Conservation (phyloP, 2,888 invertebrate species). For the Troilus luridus region DNA sequence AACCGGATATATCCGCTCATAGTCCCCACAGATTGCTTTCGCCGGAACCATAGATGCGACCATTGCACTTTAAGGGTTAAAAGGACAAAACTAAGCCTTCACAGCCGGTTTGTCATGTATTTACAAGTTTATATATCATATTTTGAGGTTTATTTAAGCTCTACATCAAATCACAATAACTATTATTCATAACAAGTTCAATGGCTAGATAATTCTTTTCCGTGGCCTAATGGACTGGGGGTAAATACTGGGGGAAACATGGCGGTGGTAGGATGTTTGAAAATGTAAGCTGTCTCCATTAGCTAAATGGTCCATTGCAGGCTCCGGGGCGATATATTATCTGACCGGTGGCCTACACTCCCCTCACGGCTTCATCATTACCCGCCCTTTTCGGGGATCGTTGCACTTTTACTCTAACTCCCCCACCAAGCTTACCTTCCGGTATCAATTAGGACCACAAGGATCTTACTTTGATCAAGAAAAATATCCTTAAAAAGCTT, state of each 20-base stretch:
- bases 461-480: too few species aligned
- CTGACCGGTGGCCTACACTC: background rate
- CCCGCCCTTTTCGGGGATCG: background rate
- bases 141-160: too few species aligned
- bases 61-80: too few species aligned
- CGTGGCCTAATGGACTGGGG: background rate
- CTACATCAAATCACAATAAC: too few species aligned
- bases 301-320: slow-evolving; percentile 40
- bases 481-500: too few species aligned
- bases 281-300: slow-evolving; percentile 46
- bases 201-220: background rate
- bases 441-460: background rate
- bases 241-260: background rate
- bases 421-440: background rate
- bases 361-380: background rate
- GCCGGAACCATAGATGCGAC: too few species aligned
- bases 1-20: too few species aligned
- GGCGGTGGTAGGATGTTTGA: background rate
- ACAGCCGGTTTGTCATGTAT: too few species aligned
- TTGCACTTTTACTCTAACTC: background rate
- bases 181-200: too few species aligned
- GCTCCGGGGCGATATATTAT: slow-evolving; percentile 6
- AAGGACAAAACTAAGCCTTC: too few species aligned
- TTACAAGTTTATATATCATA: too few species aligned
- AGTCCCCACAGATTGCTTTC: too few species aligned